phyloP scores from a whole-genome alignment of 2,797 vertebrate genomes.

The Rachycentron canadum region DNA sequence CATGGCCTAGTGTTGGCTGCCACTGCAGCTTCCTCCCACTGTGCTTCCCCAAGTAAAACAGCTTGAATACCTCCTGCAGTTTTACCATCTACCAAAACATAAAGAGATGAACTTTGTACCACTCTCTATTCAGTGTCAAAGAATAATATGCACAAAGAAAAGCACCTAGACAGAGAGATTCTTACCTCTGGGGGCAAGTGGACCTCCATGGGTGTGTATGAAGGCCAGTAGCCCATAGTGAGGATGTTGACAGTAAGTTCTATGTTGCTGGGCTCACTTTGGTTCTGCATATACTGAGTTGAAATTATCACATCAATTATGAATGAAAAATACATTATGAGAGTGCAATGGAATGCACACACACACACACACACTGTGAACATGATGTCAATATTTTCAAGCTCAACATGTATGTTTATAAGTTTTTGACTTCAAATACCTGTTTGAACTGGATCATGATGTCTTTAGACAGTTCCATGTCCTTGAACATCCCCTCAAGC shows the following conservation, averaged over 20 bases:
- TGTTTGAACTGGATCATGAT: constrained; percentile 99
- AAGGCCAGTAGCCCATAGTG: constrained; percentile 99
- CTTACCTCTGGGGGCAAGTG: constrained; percentile 95
- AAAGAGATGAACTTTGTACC: neutral
- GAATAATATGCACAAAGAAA: neutral
- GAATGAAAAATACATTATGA: constrained; percentile 4
- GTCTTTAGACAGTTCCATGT: constrained; percentile 99
- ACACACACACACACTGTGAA: neutral
- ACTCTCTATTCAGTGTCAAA: neutral
- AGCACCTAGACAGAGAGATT: neutral
- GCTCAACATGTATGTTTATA: neutral
- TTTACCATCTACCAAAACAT: constrained; percentile 92
- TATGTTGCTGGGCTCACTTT: constrained; percentile 98
- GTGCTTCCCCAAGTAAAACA: constrained; percentile 99
- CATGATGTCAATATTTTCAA: neutral
- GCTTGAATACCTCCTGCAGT: constrained; percentile 99
- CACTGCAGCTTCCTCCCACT: constrained; percentile 99
- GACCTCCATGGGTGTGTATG: constrained; percentile 98
- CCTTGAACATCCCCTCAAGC: constrained; percentile 99
- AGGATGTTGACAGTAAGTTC: constrained; percentile 99
- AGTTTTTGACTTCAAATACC: constrained; percentile 78
- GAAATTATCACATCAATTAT: constrained; percentile 11
- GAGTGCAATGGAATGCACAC: neutral
- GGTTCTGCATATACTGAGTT: constrained; percentile 96
- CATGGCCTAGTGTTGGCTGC: constrained; percentile 98